Evolutionary conservation across 2,888 invertebrate genomes (phyloP), one percentile per base, ranked within the genome.

Genomic region (Plutella xylostella): DNA sequence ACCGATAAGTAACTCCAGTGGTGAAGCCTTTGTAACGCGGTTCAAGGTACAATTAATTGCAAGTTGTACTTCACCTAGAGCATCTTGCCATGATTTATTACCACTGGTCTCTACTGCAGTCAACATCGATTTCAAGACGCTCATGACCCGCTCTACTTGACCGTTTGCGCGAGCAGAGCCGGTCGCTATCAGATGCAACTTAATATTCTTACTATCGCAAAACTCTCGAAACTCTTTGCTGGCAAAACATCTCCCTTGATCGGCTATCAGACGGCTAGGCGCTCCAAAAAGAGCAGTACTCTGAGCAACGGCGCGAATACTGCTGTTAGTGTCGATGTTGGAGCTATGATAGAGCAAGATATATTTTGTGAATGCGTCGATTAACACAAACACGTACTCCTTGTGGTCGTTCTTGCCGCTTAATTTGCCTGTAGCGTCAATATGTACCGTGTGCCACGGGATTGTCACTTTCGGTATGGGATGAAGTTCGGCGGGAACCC

Each of bases 151-250:
- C 33, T 61, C 57, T 3, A 57, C 57, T 34, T 58, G 56, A 7
- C 55, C 58, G 44, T 63, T 62, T 9, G 57, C 58, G 5, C 61
- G 52, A 18, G 41, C 40, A 5, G 49, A 21, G 7, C 58, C 60
- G 5, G 55, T 54, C 7, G 33, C 33, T 33, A 33, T 14, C 4
- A 33, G 33, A 14, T 33, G 33, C 33, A 33, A n/a, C 7, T 33
- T 12, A n/a, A 15, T 33, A 15, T 33, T 15, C 12, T 33, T 33
- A n/a, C 33, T 33, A 9, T 33, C 33, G 4, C 33, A 33, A n/a
- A 33, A 33, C 4, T 33, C 33, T 5, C 15, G 33, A 33, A 33
- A 33, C 25, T 25, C 25, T 25, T 25, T 25, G 9, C 25, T 25
- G 25, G 25, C 25, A 25, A 25, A 25, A 9, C 25, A 25, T 25